Percentiles rank a stretch among this genome's conserved stretches.
Evolutionary conservation across 2,113 vertebrate genomes (phyloP).

Genomic region (Nibea coibor): DNA sequence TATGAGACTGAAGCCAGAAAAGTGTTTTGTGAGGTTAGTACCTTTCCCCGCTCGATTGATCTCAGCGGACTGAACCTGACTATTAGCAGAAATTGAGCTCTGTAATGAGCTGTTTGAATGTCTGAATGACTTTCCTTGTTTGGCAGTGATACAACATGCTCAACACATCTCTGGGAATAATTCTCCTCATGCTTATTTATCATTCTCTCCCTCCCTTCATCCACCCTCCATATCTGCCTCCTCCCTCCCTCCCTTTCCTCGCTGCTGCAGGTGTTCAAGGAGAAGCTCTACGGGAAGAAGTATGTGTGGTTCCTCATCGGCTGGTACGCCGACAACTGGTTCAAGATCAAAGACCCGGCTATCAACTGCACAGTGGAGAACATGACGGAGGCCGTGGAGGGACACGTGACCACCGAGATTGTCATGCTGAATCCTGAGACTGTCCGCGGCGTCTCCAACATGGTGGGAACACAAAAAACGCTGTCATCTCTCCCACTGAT

Average conservation of each 20-base stretch:
- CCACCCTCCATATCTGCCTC: neutral
- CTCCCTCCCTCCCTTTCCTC: neutral
- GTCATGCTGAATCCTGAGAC: constrained; percentile 97
- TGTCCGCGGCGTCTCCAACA: constrained; percentile 93
- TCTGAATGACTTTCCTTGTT: constrained; percentile 55
- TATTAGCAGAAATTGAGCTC: constrained; percentile 51
- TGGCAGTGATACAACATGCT: constrained; percentile 45
- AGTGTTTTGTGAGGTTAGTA: constrained; percentile 94
- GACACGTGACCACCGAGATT: constrained; percentile 96
- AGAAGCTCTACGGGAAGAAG: constrained; percentile 96
- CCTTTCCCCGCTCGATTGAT: constrained; percentile 38
- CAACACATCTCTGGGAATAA: constrained; percentile 46
- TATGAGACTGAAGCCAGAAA: constrained; percentile 97
- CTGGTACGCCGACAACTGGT: constrained; percentile 98
- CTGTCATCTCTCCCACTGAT: neutral
- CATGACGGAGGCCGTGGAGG: constrained; percentile 95
- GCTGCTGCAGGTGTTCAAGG: constrained; percentile 91
- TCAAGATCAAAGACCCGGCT: constrained; percentile 93
- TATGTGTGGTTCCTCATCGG: constrained; percentile 97
- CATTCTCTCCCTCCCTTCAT: constrained; percentile 5
- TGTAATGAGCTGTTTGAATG: constrained; percentile 53
- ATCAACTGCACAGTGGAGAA: constrained; percentile 97
- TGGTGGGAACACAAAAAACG: constrained; percentile 82
- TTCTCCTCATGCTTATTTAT: constrained; percentile 52
- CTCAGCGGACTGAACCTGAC: constrained; percentile 35